These are phyloP conservation scores for Chloropsis hardwickii DNA, from an alignment of 2,113 vertebrate species.

Conservation along the genomic window DNA sequence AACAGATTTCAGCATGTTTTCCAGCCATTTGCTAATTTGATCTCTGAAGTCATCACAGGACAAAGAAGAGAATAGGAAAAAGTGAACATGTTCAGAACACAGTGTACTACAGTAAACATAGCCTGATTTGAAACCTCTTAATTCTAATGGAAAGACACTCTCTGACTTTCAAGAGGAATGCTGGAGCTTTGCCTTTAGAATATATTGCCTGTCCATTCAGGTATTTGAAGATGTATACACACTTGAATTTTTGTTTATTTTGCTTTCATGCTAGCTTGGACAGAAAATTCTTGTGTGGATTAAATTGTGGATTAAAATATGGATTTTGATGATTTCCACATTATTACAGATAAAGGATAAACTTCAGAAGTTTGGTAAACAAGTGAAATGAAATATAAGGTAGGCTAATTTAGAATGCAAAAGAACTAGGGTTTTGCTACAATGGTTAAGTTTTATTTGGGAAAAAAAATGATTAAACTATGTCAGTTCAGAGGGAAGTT, in stretches of 20 bases:
- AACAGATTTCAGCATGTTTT: not conserved
- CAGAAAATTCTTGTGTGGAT: not conserved
- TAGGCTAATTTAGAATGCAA: not conserved
- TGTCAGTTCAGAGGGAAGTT: not conserved
- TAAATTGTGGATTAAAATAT: not conserved
- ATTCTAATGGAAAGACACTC: not conserved
- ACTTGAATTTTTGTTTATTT: not conserved
- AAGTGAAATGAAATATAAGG: not conserved
- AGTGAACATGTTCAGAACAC: not conserved
- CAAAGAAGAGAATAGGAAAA: not conserved
- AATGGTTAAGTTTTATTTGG: not conserved
- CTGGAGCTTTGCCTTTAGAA: not conserved
- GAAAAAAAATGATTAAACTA: not conserved
- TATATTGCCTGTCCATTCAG: not conserved
- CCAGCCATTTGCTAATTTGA: not conserved
- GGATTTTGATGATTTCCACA: not conserved
- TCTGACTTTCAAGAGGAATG: not conserved
- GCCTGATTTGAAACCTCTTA: not conserved
- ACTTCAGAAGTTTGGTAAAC: not conserved
- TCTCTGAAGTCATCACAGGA: not conserved
- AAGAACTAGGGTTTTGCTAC: not conserved
- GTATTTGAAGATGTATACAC: not conserved
- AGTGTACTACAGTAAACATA: not conserved
- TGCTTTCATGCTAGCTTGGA: not conserved
- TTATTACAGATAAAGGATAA: not conserved